These are phyloP conservation scores for Agrochola lychnidis DNA, from an alignment of 2,888 invertebrate genomes.

Conservation along the genomic window DNA sequence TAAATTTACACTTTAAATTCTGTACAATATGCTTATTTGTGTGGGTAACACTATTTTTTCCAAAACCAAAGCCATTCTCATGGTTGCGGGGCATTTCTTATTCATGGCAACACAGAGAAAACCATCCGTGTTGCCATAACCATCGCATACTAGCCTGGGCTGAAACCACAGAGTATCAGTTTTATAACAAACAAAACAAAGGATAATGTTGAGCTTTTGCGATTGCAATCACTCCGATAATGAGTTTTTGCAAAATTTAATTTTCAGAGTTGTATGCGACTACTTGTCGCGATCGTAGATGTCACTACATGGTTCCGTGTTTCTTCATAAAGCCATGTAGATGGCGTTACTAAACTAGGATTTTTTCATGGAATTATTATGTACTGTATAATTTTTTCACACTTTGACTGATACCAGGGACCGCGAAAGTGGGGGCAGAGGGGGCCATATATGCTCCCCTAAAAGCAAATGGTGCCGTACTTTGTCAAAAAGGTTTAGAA, in stretches of 20 bases:
- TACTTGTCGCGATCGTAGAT: not conserved
- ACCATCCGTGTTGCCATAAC: not conserved
- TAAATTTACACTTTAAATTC: not conserved
- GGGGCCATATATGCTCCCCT: no score
- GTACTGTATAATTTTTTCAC: no score
- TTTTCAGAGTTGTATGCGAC: not conserved
- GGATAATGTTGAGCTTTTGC: not conserved
- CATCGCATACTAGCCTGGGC: not conserved
- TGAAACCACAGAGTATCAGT: not conserved
- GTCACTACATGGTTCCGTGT: not conserved
- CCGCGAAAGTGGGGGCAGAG: no score
- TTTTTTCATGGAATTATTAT: not conserved
- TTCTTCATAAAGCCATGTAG: not conserved
- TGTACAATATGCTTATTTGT: not conserved
- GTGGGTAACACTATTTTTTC: not conserved
- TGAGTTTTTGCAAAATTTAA: not conserved
- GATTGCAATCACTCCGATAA: not conserved
- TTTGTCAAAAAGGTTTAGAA: no score
- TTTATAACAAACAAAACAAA: not conserved
- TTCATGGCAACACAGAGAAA: not conserved
- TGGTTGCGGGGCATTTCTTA: not conserved
- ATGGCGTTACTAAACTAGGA: constrained; percentile 5
- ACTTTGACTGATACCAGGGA: not conserved
- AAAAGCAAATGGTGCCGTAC: no score
- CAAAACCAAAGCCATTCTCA: not conserved